Evolutionary conservation across 2,888 invertebrate species (phyloP).

Genomic region (Anodontia alba): DNA sequence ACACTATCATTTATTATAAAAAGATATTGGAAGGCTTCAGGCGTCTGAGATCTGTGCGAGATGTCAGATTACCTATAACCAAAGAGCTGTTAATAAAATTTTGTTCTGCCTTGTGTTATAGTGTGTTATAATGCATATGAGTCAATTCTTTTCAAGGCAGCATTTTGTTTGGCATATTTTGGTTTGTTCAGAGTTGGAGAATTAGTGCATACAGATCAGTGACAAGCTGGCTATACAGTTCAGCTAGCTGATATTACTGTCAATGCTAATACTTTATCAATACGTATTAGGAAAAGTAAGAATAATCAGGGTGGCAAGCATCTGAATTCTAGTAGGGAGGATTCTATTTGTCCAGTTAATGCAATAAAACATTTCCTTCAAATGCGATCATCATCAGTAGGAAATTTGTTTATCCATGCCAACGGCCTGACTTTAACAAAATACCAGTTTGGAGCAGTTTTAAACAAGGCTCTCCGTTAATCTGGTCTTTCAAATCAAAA

Average conservation of each 20-base stretch:
- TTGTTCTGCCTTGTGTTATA: not conserved
- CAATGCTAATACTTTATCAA: not conserved
- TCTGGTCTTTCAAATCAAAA: not conserved
- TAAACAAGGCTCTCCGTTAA: not conserved
- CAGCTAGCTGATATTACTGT: not conserved
- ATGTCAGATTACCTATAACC: constrained; percentile 18
- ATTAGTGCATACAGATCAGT: not conserved
- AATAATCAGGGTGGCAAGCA: not conserved
- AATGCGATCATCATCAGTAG: not conserved
- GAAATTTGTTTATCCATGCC: not conserved
- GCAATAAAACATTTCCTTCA: not conserved
- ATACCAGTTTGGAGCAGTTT: constrained; percentile 8
- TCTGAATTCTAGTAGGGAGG: not conserved
- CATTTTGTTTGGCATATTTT: constrained; percentile 2
- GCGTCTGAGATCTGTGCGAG: not conserved
- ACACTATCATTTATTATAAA: not conserved
- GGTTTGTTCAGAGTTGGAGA: constrained; percentile 24
- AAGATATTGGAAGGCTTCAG: not conserved
- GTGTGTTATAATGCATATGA: constrained; percentile 14
- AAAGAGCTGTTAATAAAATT: not conserved
- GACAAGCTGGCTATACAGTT: not conserved
- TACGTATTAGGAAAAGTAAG: constrained; percentile 11
- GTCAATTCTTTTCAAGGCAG: not conserved
- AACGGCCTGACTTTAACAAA: not conserved
- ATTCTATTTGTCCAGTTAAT: not conserved